A percentile compares a stretch with the other conserved stretches of the same genome.
phyloP scores from a whole-genome alignment of 1,140 invertebrate genomes.

The Drosophila quadrilineata region DNA sequence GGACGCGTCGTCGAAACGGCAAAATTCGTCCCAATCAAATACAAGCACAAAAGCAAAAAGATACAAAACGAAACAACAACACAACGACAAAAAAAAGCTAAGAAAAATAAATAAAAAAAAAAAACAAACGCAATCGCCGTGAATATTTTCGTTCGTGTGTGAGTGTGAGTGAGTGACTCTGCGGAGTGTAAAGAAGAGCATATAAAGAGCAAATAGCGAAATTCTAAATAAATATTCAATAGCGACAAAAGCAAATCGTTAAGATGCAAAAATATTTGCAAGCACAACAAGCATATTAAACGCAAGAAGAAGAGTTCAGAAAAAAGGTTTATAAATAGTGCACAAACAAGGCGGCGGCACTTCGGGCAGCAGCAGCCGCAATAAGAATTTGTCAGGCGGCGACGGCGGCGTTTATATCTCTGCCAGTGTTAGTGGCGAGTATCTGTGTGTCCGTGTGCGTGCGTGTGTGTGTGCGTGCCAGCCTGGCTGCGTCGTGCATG shows the following conservation, averaged over 20 bases:
- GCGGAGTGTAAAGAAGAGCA: conserved; percentile 23
- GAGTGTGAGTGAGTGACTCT: conserved; percentile 3
- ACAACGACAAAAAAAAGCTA: background rate
- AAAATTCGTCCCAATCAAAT: conserved; percentile 30
- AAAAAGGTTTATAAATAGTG: conserved; percentile 72
- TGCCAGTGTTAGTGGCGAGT: background rate
- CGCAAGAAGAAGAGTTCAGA: background rate
- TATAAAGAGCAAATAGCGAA: conserved; percentile 22
- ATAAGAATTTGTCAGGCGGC: conserved; percentile 68
- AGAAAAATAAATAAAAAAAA: conserved; percentile 22
- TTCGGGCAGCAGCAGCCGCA: conserved; percentile 30
- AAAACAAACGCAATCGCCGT: conserved; percentile 35
- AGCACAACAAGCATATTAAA: conserved; percentile 34
- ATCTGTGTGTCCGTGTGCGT: conserved; percentile 1
- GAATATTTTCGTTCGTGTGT: no score
- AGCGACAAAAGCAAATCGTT: conserved; percentile 50
- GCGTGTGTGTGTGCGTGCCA: background rate
- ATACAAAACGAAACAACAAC: no score
- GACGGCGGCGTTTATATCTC: conserved; percentile 18
- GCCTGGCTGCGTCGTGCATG: no score
- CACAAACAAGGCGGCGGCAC: conserved; percentile 54
- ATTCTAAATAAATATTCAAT: conserved; percentile 60
- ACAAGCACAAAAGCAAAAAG: no score
- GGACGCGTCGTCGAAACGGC: conserved; percentile 31
- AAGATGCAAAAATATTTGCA: conserved; percentile 48